Evolutionary conservation across 2,113 vertebrate genomes (phyloP), one percentile per base, ranked within the genome.

Genomic region (Chaenogobius annularis): DNA sequence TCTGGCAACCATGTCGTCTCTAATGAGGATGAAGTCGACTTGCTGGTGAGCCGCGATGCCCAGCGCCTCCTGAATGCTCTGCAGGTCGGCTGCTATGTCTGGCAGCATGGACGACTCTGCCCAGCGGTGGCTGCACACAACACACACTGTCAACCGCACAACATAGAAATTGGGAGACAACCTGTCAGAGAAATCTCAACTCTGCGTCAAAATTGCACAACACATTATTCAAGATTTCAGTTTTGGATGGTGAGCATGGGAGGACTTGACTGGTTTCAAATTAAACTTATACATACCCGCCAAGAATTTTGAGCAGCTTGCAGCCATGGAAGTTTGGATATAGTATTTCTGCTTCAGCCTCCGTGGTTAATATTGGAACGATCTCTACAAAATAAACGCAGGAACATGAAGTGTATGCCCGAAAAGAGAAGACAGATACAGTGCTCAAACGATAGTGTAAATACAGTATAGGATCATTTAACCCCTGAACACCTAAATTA

Each of bases 241-340:
- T 79, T 82, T 55, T 55, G 55, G 47, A 47, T 44, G 35, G 72
- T 43, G 55, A 50, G 43, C 48, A 54, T 0, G 6, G 68, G 55
- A 70, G 46, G 56, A 61, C 56, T 56, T 59, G 56, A 68, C 46
- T 66, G 69, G 69, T 69, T 46, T 64, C 63, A 74, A 80, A 69
- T 74, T 46, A 59, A 2, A 26, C 26, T 72, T 35, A 44, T 10
- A 59, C 87, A 87, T 87, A 98, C 97, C 95, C 92, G 78, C 61
- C 85, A 70, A 93, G 77, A 66, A 84, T 61, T 83, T 86, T 94
- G 80, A 98, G 93, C 78, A 85, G 86, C 46, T 90, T 87, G 91
- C 97, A 98, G 80, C 91, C 95, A 6, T 88, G 68, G 81, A 89
- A 92, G 91, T 99, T 98, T 69, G 97, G 97, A 83, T 98, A 98